Evolutionary conservation across 2,113 vertebrate genomes (phyloP).

Genomic region (Narcine bancroftii): DNA sequence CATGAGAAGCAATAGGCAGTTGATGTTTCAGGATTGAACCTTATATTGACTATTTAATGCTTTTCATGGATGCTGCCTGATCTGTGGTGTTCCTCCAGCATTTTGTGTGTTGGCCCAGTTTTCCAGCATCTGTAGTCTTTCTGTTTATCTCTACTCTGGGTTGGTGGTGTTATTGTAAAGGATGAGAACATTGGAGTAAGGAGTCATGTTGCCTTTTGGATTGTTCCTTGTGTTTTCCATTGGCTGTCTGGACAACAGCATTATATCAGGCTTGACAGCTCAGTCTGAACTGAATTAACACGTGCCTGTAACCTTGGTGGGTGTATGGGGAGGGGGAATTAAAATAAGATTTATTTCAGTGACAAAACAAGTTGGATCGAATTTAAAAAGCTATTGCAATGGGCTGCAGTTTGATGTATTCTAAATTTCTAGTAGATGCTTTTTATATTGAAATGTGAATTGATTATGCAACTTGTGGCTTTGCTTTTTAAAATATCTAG

Average conservation of each 20-base stretch:
- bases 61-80: no score
- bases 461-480: not conserved
- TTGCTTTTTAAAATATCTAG: not conserved
- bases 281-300: not conserved
- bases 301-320: not conserved
- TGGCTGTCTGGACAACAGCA: not conserved
- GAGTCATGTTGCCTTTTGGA: not conserved
- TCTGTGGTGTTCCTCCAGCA: no score
- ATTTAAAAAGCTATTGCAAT: not conserved
- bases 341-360: not conserved
- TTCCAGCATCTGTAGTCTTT: no score
- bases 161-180: not conserved
- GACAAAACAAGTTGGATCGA: no score
- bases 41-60: no score
- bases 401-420: not conserved
- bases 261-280: not conserved
- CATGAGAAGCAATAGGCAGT: no score
- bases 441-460: not conserved
- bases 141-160: no score
- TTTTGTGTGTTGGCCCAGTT: no score
- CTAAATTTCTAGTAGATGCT: not conserved
- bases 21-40: no score
- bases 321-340: no score
- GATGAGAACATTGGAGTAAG: not conserved
- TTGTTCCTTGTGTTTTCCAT: not conserved